These are phyloP conservation scores for Glyptemys insculpta DNA, from an alignment of 2,797 vertebrate genomes.

Conservation along the genomic window DNA sequence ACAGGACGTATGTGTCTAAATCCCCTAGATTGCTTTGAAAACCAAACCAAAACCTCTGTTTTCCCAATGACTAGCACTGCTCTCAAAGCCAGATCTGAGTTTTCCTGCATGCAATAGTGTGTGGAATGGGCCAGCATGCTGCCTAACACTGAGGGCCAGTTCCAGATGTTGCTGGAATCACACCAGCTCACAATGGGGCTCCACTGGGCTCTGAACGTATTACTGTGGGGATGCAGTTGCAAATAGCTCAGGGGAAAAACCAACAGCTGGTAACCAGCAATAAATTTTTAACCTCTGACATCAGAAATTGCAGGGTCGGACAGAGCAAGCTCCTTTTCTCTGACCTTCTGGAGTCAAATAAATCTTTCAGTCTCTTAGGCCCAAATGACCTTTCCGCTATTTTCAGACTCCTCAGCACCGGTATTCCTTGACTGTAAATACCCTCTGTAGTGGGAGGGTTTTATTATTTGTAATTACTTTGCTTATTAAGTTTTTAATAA, in stretches of 20 bases:
- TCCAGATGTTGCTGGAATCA: neutral
- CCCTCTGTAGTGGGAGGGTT: neutral
- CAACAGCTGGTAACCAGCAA: neutral
- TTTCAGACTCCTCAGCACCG: constrained; percentile 69
- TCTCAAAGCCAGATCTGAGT: neutral
- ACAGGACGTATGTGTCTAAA: neutral
- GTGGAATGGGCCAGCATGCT: neutral
- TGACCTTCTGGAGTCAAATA: constrained; percentile 68
- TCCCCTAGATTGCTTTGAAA: neutral
- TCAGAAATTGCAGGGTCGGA: constrained; percentile 47
- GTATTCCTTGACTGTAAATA: constrained; percentile 72
- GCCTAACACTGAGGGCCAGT: neutral
- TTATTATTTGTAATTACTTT: constrained; percentile 41
- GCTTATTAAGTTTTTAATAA: constrained; percentile 53
- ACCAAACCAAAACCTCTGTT: neutral
- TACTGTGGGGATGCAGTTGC: neutral
- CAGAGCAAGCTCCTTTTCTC: constrained; percentile 70
- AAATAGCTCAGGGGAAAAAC: neutral
- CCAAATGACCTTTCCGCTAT: constrained; percentile 64
- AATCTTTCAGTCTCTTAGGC: constrained; percentile 56
- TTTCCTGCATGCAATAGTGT: neutral
- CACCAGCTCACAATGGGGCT: neutral
- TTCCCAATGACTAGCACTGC: neutral
- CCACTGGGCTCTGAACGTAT: fast-evolving
- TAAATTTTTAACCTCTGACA: constrained; percentile 5